Percentiles rank a stretch among this genome's conserved stretches.
phyloP scores from a whole-genome alignment of 1,140 invertebrate species.

The Druon quercuslanigerum region DNA sequence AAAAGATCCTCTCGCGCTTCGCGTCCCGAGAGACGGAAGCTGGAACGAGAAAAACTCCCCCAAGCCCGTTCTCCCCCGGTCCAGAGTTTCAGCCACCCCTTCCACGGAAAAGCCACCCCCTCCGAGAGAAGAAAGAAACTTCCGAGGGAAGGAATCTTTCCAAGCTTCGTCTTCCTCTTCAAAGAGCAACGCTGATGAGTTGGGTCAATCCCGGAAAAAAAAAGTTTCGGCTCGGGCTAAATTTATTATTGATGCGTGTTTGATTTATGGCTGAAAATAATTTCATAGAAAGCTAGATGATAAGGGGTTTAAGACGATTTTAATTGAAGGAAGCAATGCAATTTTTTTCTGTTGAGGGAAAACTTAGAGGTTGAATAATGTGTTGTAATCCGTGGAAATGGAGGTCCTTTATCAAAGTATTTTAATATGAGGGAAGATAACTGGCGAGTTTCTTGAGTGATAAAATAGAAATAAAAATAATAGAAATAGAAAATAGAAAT shows the following conservation, averaged over 20 bases:
- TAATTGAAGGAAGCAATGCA: too few relatives aligned
- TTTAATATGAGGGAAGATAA: too few relatives aligned
- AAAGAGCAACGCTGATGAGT: conserved; percentile 21
- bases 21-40: conserved; percentile 73
- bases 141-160: conserved; percentile 62
- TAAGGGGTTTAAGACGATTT: too few relatives aligned
- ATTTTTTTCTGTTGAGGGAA: too few relatives aligned
- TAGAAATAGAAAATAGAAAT: too few relatives aligned
- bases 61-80: conserved; percentile 57
- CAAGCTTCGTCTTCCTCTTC: conserved; percentile 33
- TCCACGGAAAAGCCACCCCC: conserved; percentile 55
- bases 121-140: conserved; percentile 63
- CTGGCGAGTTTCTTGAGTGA: too few relatives aligned
- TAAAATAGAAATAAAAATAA: too few relatives aligned
- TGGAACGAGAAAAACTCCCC: conserved; percentile 73
- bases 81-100: conserved; percentile 67
- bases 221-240: not conserved
- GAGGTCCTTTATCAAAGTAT: too few relatives aligned
- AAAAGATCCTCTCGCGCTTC: conserved; percentile 60
- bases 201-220: conserved; percentile 13
- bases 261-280: too few relatives aligned
- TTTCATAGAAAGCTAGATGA: too few relatives aligned
- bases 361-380: too few relatives aligned
- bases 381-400: too few relatives aligned
- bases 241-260: not conserved